Conservation (phyloP, 2,797 vertebrate species). For the Dallia pectoralis region DNA sequence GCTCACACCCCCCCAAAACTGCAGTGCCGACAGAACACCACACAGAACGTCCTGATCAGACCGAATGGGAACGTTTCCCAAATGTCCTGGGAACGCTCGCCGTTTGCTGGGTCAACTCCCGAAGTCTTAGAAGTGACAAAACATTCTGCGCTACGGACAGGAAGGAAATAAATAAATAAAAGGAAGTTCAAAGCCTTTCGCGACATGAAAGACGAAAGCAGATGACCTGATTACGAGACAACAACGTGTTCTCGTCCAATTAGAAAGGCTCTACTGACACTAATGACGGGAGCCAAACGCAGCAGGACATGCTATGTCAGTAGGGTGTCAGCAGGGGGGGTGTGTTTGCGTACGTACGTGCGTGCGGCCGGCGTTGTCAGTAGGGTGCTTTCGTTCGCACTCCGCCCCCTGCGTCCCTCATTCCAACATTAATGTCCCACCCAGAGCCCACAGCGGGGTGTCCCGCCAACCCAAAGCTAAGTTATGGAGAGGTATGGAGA, state of each 20-base stretch:
- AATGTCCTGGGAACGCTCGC: too few species aligned
- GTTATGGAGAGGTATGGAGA: constrained; percentile 84
- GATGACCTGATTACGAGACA: background rate
- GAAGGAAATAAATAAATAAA: too few species aligned
- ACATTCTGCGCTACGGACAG: too few species aligned
- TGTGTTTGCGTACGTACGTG: background rate
- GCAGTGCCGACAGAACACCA: too few species aligned
- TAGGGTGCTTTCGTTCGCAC: background rate
- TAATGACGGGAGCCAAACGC: background rate
- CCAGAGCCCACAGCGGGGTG: constrained; percentile 75
- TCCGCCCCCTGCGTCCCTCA: constrained; percentile 46
- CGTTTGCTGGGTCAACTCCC: too few species aligned
- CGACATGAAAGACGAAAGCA: background rate
- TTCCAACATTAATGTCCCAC: constrained; percentile 69
- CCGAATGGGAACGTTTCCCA: too few species aligned
- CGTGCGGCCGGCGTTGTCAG: background rate
- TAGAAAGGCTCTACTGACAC: background rate
- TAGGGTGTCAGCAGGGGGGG: background rate
- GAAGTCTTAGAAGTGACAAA: too few species aligned
- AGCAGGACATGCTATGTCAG: background rate
- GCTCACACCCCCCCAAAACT: too few species aligned
- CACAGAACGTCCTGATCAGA: too few species aligned
- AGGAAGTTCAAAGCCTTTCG: too few species aligned
- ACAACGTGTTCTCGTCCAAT: background rate
- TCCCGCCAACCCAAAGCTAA: constrained; percentile 77